Percentiles rank a stretch among this genome's conserved stretches.
These are phyloP conservation scores for Notarius lentiginosus DNA, from an alignment of 2,113 vertebrate species.

Conservation along the genomic window DNA sequence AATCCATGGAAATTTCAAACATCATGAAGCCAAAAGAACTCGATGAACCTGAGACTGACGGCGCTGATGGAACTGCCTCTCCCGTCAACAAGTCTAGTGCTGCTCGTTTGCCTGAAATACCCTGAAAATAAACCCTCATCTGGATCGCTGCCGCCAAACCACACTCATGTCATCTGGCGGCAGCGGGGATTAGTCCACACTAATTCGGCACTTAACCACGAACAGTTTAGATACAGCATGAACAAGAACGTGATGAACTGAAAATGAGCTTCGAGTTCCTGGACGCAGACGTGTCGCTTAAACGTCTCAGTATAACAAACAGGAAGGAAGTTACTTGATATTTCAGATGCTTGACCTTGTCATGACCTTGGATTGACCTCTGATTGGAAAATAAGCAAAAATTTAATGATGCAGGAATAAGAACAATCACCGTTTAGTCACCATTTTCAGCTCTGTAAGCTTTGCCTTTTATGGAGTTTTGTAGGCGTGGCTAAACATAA, in stretches of 20 bases:
- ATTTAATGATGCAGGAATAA: too few relatives aligned
- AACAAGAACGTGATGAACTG: background rate
- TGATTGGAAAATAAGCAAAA: background rate
- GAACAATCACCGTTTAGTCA: too few relatives aligned
- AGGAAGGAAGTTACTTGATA: background rate
- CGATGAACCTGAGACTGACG: background rate
- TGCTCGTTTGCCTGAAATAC: background rate
- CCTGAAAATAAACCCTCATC: background rate
- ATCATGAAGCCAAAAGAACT: background rate
- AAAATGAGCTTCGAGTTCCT: background rate
- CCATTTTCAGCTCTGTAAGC: background rate
- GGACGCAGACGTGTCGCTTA: background rate
- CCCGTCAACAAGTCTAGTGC: background rate
- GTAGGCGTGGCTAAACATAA: background rate
- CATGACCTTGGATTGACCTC: background rate
- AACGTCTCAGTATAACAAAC: background rate
- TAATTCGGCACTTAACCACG: background rate
- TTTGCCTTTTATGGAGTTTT: background rate
- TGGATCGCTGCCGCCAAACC: background rate
- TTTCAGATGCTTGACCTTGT: background rate
- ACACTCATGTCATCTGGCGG: background rate
- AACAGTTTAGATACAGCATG: background rate
- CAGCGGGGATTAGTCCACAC: background rate
- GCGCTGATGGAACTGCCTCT: background rate
- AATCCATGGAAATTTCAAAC: background rate